Evolutionary conservation across 2,888 invertebrate genomes (phyloP).

Genomic region (Drosophila falleni): DNA sequence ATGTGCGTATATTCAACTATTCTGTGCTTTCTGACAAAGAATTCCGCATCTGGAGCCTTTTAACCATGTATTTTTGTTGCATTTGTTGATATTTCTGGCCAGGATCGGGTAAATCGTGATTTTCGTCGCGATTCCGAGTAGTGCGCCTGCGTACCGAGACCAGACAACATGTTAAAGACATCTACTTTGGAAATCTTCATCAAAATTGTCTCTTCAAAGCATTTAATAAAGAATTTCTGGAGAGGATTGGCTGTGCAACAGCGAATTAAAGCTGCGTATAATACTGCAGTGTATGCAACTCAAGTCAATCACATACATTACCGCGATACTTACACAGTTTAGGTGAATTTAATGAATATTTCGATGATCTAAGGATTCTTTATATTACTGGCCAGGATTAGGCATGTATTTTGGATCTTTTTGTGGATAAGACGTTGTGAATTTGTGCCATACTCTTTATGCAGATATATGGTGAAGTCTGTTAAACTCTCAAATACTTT

Average conservation of each 20-base stretch:
- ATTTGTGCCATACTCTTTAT: neutral
- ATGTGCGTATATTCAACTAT: slow-evolving; percentile 3
- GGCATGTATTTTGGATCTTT: neutral
- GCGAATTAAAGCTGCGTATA: neutral
- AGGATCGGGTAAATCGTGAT: slow-evolving; percentile 37
- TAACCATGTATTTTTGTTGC: slow-evolving; percentile 28
- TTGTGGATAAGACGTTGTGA: neutral
- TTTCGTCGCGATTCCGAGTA: slow-evolving; percentile 1
- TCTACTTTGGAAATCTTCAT: neutral
- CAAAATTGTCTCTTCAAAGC: neutral
- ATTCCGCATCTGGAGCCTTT: slow-evolving; percentile 9
- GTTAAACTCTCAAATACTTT: neutral
- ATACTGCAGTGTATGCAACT: neutral
- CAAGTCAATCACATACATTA: neutral
- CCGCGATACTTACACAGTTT: neutral
- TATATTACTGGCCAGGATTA: slow-evolving; percentile 28
- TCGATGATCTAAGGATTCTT: neutral
- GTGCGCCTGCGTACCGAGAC: slow-evolving; percentile 7
- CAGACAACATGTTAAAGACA: neutral
- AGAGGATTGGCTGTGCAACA: slow-evolving; percentile 54
- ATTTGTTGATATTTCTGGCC: slow-evolving; percentile 31
- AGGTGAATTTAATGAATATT: neutral
- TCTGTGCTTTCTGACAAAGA: slow-evolving; percentile 13
- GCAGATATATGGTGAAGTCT: neutral
- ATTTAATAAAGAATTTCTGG: slow-evolving; percentile 50